Conservation (phyloP, 2,113 vertebrate genomes). For the Arothron firmamentum region DNA sequence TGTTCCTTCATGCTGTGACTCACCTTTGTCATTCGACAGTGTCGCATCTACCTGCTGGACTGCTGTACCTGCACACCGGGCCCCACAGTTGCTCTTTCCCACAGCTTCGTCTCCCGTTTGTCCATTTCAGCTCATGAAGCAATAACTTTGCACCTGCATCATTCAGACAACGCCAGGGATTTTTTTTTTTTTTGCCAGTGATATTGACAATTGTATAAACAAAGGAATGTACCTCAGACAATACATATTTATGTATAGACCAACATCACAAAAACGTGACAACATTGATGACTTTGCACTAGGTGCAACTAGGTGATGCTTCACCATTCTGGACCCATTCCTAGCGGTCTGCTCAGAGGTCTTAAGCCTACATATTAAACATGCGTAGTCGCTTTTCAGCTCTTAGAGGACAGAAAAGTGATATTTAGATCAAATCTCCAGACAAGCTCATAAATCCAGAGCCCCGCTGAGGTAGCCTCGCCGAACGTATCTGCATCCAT, state of each 20-base stretch:
- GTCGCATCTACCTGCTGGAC: slow-evolving; percentile 26
- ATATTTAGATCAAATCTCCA: slow-evolving; percentile 28
- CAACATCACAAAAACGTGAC: background rate
- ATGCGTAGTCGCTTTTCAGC: slow-evolving; percentile 17
- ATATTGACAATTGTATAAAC: slow-evolving; percentile 28
- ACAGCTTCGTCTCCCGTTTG: slow-evolving; percentile 43
- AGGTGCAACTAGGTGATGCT: slow-evolving; percentile 15
- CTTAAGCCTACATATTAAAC: slow-evolving; percentile 39
- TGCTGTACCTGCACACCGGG: slow-evolving; percentile 32
- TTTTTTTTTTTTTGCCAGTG: slow-evolving; percentile 1
- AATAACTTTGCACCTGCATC: slow-evolving; percentile 36
- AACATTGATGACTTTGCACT: slow-evolving; percentile 1
- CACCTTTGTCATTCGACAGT: slow-evolving; percentile 41
- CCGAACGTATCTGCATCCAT: slow-evolving; percentile 8
- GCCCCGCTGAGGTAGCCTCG: slow-evolving; percentile 2
- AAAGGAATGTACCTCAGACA: slow-evolving; percentile 26
- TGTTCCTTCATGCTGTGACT: background rate
- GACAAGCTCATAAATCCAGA: slow-evolving; percentile 15
- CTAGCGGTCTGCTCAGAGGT: too few species aligned
- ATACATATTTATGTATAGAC: background rate
- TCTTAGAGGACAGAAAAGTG: slow-evolving; percentile 40
- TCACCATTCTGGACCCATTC: background rate
- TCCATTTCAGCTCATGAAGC: slow-evolving; percentile 18
- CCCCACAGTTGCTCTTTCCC: slow-evolving; percentile 10
- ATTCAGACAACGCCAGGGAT: slow-evolving; percentile 7